Conservation (phyloP, 1,140 invertebrate species). For the Eciton burchellii region DNA sequence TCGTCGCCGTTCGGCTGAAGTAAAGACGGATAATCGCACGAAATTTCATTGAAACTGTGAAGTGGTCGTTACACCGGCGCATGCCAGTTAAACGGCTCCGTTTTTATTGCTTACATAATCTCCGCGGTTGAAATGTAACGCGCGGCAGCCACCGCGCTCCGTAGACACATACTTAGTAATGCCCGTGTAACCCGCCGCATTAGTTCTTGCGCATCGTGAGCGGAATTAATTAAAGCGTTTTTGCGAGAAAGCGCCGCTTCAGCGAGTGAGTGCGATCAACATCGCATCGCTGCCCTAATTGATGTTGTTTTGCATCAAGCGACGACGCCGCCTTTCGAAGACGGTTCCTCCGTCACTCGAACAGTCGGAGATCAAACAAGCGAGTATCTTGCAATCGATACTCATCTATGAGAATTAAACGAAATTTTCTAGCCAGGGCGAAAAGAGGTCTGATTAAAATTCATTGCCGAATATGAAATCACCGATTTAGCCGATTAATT, state of each 20-base stretch:
- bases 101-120: slow-evolving; percentile 55
- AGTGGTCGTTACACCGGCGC: slow-evolving; percentile 17
- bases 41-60: slow-evolving; percentile 45
- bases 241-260: slow-evolving; percentile 63
- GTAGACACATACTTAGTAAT: slow-evolving; percentile 69
- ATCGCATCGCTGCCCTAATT: slow-evolving; percentile 72
- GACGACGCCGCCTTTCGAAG: slow-evolving; percentile 49
- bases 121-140: slow-evolving; percentile 38
- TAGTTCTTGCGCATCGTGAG: slow-evolving; percentile 71
- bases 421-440: not conserved
- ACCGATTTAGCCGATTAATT: not conserved
- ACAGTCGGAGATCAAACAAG: slow-evolving; percentile 35
- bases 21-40: slow-evolving; percentile 28
- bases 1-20: not conserved
- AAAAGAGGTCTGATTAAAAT: not conserved
- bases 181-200: slow-evolving; percentile 64
- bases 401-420: not conserved
- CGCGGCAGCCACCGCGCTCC: slow-evolving; percentile 33
- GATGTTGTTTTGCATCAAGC: slow-evolving; percentile 73
- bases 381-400: slow-evolving; percentile 2
- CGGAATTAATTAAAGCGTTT: slow-evolving; percentile 79
- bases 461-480: not conserved
- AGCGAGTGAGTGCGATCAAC: slow-evolving; percentile 72
- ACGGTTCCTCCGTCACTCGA: slow-evolving; percentile 41
- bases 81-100: slow-evolving; percentile 29